phyloP scores from a whole-genome alignment of 2,113 vertebrate species.

The Brienomyrus brachyistius region DNA sequence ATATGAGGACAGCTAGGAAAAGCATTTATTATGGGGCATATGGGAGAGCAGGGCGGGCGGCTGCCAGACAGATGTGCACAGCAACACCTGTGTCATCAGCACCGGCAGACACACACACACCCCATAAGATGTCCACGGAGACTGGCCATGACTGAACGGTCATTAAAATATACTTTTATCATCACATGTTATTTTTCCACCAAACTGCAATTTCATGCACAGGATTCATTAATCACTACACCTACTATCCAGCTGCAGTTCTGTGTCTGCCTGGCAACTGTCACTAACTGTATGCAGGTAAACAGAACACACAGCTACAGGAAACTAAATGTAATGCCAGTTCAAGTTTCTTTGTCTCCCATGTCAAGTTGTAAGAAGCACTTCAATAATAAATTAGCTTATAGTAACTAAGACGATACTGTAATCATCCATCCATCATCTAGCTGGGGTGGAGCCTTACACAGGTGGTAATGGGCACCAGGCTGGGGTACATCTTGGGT shows the following conservation, averaged over 20 bases:
- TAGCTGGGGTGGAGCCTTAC: neutral
- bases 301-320: neutral
- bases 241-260: neutral
- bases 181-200: neutral
- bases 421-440: neutral
- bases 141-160: neutral
- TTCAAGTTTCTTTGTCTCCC: neutral
- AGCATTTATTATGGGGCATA: neutral
- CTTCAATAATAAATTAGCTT: neutral
- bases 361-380: neutral
- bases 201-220: neutral
- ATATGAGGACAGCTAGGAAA: neutral
- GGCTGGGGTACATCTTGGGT: neutral
- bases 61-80: neutral
- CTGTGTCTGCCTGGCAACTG: neutral
- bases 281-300: neutral
- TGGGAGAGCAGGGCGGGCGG: neutral
- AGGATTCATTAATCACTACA: neutral
- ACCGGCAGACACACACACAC: neutral
- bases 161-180: neutral
- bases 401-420: neutral
- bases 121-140: neutral
- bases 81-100: neutral
- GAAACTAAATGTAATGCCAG: neutral
- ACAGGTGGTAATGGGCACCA: neutral